Conservation (phyloP, 2,113 vertebrate genomes). For the Crotalus helleri region DNA sequence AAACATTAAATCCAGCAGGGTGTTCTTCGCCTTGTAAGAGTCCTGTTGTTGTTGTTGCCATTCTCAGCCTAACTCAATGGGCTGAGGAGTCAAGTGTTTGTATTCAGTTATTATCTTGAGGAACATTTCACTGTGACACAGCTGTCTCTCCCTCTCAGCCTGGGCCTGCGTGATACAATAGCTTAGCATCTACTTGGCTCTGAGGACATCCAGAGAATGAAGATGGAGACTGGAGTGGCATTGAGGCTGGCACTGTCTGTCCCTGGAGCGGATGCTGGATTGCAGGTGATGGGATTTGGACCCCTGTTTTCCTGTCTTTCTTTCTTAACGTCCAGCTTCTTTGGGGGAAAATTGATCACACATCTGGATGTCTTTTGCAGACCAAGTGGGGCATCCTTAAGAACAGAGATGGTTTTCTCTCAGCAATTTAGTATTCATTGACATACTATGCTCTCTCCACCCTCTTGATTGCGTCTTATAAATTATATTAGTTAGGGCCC, state of each 20-base stretch:
- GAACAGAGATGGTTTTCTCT: neutral
- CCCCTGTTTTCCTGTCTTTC: neutral
- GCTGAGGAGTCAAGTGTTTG: neutral
- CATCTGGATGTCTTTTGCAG: slow-evolving; percentile 12
- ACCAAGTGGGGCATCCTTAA: slow-evolving; percentile 10
- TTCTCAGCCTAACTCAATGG: slow-evolving; percentile 25
- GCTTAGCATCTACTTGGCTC: slow-evolving; percentile 49
- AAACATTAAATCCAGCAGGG: neutral
- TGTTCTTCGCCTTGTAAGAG: slow-evolving; percentile 25
- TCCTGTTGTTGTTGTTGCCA: neutral
- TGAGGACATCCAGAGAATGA: slow-evolving; percentile 36
- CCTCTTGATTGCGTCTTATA: neutral
- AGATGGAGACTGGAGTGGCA: slow-evolving; percentile 39
- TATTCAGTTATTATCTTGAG: slow-evolving; percentile 12
- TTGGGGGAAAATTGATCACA: neutral
- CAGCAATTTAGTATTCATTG: slow-evolving; percentile 11
- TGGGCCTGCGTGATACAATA: slow-evolving; percentile 34
- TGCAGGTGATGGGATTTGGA: slow-evolving; percentile 26
- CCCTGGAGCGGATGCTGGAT: slow-evolving; percentile 47
- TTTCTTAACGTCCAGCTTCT: neutral
- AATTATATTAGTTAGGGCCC: slow-evolving; percentile 2
- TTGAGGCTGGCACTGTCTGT: slow-evolving; percentile 43
- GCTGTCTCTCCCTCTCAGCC: slow-evolving; percentile 42
- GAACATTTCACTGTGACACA: slow-evolving; percentile 44
- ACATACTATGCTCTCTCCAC: neutral